Evolutionary conservation across 2,797 vertebrate species (phyloP).

Genomic region (Thripadectes ignobilis): DNA sequence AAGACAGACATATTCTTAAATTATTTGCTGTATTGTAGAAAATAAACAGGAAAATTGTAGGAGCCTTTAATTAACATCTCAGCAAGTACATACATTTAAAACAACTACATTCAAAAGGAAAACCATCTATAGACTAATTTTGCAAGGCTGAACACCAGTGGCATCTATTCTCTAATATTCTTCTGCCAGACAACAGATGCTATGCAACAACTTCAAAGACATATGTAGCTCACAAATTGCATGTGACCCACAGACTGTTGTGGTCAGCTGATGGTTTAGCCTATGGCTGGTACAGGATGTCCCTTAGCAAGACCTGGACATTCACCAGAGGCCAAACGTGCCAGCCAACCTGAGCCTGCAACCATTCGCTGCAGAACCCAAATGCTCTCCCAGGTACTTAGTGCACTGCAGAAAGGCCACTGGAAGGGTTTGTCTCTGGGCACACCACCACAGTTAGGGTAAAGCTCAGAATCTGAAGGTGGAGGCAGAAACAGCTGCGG

Average conservation of each 20-base stretch:
- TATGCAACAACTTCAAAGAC: background rate
- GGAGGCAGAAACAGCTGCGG: background rate
- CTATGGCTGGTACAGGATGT: background rate
- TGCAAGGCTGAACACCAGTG: background rate
- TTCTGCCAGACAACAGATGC: background rate
- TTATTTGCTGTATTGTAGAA: background rate
- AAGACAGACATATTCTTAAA: background rate
- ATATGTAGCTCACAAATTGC: rapidly evolving
- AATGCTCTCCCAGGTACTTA: background rate
- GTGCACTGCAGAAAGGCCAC: background rate
- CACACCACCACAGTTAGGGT: background rate
- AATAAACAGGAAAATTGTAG: background rate
- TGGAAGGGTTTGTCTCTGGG: background rate
- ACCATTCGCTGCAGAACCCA: background rate
- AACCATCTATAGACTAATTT: background rate
- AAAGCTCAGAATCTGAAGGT: background rate
- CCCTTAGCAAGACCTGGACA: background rate
- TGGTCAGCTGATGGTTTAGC: background rate
- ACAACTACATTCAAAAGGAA: background rate
- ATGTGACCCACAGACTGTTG: background rate
- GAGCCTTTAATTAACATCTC: background rate
- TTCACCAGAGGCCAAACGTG: background rate
- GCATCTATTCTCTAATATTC: background rate
- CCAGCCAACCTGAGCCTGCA: background rate
- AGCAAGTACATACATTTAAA: background rate